Percentiles rank a stretch among this genome's conserved stretches.
Evolutionary conservation across 1,140 invertebrate species (phyloP).

Genomic region (Cotesia vestalis): DNA sequence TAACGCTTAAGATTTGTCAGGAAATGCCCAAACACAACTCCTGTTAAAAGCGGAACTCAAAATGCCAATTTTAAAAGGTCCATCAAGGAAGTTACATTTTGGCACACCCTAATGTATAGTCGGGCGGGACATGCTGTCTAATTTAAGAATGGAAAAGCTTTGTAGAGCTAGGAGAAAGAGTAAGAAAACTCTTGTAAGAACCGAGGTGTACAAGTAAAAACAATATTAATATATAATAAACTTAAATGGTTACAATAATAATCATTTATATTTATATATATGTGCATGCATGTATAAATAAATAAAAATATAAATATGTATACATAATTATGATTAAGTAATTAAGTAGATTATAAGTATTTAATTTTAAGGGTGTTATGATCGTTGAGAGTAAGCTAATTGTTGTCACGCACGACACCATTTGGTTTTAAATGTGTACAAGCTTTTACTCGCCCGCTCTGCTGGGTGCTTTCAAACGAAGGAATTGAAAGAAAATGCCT

Average conservation of each 20-base stretch:
- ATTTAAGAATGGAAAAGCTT: no score
- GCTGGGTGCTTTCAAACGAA: no score
- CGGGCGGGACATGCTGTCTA: no score
- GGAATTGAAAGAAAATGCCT: no score
- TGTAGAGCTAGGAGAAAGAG: no score
- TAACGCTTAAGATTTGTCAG: no score
- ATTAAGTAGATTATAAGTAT: constrained; percentile 49
- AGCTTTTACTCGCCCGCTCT: no score
- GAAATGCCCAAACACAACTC: no score
- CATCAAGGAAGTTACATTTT: no score
- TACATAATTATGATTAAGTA: constrained; percentile 40
- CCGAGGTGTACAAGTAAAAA: not conserved
- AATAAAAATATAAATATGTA: not conserved
- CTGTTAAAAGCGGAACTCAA: no score
- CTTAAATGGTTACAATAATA: not conserved
- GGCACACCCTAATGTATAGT: no score
- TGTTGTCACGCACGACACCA: constrained; percentile 39
- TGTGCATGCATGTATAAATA: constrained; percentile 47
- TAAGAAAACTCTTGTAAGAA: not conserved
- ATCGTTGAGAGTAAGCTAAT: constrained; percentile 36
- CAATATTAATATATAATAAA: constrained; percentile 33
- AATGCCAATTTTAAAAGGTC: no score
- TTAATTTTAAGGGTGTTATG: constrained; percentile 47
- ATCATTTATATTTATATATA: constrained; percentile 25
- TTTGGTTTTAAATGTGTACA: constrained; percentile 45